phyloP scores from a whole-genome alignment of 2,113 vertebrate genomes.

The Odocoileus hemionus region DNA sequence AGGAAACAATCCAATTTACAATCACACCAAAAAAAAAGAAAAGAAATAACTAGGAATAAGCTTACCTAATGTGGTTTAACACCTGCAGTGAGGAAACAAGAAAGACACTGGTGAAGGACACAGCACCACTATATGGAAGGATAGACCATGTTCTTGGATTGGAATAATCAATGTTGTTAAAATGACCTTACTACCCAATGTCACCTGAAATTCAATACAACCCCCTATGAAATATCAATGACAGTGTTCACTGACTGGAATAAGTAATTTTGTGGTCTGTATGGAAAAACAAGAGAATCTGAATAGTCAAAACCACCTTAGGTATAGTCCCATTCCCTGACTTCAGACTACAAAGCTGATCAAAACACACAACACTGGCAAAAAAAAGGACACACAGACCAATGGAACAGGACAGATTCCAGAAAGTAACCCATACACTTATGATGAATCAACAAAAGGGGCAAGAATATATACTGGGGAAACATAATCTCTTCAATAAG shows the following conservation, averaged over 20 bases:
- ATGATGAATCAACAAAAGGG: too few relatives aligned
- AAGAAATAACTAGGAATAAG: background rate
- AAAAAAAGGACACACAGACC: background rate
- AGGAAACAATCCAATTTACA: background rate
- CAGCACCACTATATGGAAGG: background rate
- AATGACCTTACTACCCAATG: background rate
- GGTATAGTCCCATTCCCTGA: background rate
- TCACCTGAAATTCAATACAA: background rate
- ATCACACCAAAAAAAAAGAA: background rate
- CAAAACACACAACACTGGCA: background rate
- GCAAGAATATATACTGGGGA: too few relatives aligned
- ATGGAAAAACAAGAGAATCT: background rate
- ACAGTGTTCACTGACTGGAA: background rate
- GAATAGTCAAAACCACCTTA: background rate
- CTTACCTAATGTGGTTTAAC: background rate
- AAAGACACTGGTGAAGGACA: background rate
- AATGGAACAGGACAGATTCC: background rate
- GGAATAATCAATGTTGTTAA: background rate
- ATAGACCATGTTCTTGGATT: background rate
- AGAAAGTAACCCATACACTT: background rate
- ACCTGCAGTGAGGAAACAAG: background rate
- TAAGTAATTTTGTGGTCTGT: background rate
- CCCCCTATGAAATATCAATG: background rate
- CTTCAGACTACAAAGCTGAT: background rate
- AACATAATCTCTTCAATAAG: too few relatives aligned